Evolutionary conservation across 92 coral and sea anemone genomes (phyloP).

Genomic region (Bergia puertoricense): DNA sequence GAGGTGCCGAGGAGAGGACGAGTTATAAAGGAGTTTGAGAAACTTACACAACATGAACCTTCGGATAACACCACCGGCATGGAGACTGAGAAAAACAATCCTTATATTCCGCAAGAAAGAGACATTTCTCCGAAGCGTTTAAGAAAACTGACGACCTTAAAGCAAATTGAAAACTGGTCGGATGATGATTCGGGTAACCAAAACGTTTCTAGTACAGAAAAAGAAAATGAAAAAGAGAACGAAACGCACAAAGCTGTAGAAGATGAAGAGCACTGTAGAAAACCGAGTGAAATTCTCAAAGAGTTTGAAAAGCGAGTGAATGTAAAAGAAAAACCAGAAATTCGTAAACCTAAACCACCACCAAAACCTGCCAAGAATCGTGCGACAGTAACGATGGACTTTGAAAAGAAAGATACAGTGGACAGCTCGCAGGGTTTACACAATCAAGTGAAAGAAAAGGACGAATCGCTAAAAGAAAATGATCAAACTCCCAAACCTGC

Average conservation of each 20-base stretch:
- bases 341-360: constrained; percentile 1
- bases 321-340: constrained; percentile 38
- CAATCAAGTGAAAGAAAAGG: background rate
- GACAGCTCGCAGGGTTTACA: background rate
- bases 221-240: background rate
- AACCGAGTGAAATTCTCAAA: constrained; percentile 70
- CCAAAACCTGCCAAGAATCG: constrained; percentile 4
- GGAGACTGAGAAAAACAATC: background rate
- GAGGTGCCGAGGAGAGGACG: background rate
- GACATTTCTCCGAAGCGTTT: background rate
- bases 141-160: background rate
- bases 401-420: background rate
- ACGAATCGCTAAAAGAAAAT: background rate
- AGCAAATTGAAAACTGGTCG: background rate
- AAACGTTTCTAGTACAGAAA: constrained; percentile 5
- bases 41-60: background rate
- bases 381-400: background rate
- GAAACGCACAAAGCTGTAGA: background rate
- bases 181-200: background rate
- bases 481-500: constrained; percentile 8
- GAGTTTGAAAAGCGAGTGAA: constrained; percentile 60
- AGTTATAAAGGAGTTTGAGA: constrained; percentile 15
- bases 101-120: background rate
- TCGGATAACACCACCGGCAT: background rate
- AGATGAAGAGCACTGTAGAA: constrained; percentile 44